phyloP scores from a whole-genome alignment of 2,888 invertebrate species.

The Drosophila leonis region DNA sequence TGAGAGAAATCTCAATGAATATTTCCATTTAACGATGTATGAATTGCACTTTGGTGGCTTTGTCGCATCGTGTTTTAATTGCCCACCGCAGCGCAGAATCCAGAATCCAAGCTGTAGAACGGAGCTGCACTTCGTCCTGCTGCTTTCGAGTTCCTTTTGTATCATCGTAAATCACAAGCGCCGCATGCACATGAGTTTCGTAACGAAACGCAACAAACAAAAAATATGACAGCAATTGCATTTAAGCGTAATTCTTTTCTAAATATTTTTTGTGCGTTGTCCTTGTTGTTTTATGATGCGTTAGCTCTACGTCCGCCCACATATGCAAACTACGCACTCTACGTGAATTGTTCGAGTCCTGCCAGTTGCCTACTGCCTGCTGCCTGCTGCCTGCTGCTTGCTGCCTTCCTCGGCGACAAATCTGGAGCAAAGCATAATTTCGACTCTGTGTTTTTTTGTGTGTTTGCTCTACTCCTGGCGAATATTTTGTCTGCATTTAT shows the following conservation, averaged over 20 bases:
- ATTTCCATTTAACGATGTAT: slow-evolving; percentile 61
- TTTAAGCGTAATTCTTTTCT: slow-evolving; percentile 56
- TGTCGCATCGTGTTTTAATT: slow-evolving; percentile 59
- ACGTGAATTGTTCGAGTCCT: slow-evolving; percentile 42
- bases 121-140: slow-evolving; percentile 52
- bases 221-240: slow-evolving; percentile 53
- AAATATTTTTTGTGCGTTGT: slow-evolving; percentile 68
- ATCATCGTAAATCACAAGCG: slow-evolving; percentile 81
- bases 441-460: slow-evolving; percentile 28
- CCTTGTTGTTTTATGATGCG: slow-evolving; percentile 71
- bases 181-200: slow-evolving; percentile 68
- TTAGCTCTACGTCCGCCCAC: slow-evolving; percentile 49
- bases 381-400: slow-evolving; percentile 19
- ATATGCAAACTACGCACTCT: slow-evolving; percentile 71
- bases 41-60: slow-evolving; percentile 50
- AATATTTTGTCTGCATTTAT: slow-evolving; percentile 63
- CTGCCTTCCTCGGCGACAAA: slow-evolving; percentile 41
- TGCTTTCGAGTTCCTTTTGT: slow-evolving; percentile 60
- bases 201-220: slow-evolving; percentile 16
- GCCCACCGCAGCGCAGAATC: slow-evolving; percentile 45
- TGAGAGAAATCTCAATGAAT: slow-evolving; percentile 77
- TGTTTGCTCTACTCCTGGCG: slow-evolving; percentile 45
- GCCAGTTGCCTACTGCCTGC: slow-evolving; percentile 22
- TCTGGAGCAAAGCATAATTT: slow-evolving; percentile 69
- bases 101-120: slow-evolving; percentile 11